phyloP scores from a whole-genome alignment of 53 echinoderm and acorn worm genomes.

The Paracentrotus lividus region DNA sequence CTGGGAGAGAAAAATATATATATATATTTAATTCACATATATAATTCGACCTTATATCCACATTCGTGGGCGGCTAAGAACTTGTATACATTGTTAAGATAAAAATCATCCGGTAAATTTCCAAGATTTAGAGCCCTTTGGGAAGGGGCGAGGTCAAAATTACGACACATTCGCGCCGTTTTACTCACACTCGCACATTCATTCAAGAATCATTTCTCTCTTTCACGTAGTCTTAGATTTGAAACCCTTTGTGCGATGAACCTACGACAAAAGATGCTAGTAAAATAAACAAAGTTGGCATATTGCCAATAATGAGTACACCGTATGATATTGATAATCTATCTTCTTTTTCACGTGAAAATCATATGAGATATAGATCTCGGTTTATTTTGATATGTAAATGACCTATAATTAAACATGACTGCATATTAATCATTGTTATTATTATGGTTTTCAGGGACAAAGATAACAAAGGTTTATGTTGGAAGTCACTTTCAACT shows the following conservation, averaged over 20 bases:
- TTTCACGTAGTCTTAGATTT: neutral
- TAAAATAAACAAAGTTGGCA: neutral
- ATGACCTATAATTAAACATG: no score
- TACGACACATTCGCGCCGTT: conserved; percentile 36
- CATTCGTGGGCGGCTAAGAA: conserved; percentile 6
- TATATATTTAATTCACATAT: neutral
- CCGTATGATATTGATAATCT: neutral
- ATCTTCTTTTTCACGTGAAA: no score
- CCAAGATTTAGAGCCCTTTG: neutral
- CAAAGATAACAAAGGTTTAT: neutral
- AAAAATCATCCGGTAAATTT: neutral
- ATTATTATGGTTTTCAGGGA: neutral
- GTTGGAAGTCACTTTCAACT: conserved; percentile 29
- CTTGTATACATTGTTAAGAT: neutral
- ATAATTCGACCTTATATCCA: neutral
- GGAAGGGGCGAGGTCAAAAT: neutral
- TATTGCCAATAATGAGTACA: neutral
- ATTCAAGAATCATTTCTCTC: conserved; percentile 11
- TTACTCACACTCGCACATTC: conserved; percentile 39
- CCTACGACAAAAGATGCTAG: neutral
- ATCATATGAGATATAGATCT: no score
- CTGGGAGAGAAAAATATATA: no score
- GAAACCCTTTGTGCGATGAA: neutral
- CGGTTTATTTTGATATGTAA: no score
- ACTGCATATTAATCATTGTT: neutral